Percentiles rank a stretch among this genome's conserved stretches.
These are phyloP conservation scores for Phasianus colchicus DNA, from an alignment of 2,113 vertebrate species.

Conservation along the genomic window DNA sequence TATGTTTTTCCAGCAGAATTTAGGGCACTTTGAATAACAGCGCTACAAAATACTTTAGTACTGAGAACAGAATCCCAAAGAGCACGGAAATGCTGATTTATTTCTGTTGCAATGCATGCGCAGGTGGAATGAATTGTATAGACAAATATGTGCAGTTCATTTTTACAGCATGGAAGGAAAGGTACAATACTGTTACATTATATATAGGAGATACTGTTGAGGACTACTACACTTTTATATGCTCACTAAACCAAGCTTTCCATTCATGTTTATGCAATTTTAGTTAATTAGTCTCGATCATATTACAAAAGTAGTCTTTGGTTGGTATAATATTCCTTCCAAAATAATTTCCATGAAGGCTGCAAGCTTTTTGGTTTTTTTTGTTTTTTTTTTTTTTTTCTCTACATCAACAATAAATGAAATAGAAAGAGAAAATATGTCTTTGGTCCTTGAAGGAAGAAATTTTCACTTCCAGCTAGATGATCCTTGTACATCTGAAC, in stretches of 20 bases:
- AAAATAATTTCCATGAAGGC: background rate
- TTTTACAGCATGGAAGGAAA: background rate
- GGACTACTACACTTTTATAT: background rate
- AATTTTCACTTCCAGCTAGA: background rate
- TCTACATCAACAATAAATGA: background rate
- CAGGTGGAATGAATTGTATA: background rate
- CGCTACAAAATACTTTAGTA: background rate
- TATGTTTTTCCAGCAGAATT: background rate
- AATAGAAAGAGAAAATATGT: background rate
- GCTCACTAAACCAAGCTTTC: conserved; percentile 30
- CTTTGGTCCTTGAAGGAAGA: background rate
- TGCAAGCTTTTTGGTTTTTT: too few relatives aligned
- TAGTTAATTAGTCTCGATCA: conserved; percentile 32
- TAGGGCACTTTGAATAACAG: background rate
- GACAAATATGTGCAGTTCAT: background rate
- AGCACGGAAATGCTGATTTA: background rate
- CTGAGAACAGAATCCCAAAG: background rate
- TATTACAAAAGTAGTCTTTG: background rate
- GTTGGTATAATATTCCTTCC: background rate
- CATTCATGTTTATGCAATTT: conserved; percentile 43
- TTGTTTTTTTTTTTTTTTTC: too few relatives aligned
- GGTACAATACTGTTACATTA: background rate
- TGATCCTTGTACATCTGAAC: background rate
- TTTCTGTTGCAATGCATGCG: background rate
- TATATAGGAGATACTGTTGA: background rate